Conservation (phyloP, 2,113 vertebrate genomes). For the Sphyrna mokarran region DNA sequence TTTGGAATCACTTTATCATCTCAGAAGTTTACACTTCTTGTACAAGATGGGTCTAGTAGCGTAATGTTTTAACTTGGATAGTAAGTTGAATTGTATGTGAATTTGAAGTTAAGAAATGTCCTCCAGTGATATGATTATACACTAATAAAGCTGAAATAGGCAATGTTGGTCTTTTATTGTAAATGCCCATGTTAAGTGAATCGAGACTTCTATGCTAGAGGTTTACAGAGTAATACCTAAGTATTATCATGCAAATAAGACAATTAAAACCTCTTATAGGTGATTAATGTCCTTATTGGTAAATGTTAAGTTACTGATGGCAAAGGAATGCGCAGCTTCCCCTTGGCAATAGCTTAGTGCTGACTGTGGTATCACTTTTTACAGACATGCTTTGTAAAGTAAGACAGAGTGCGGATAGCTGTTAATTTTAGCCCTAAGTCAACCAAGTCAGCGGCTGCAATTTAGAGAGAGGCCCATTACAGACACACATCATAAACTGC, state of each 20-base stretch:
- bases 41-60: no score
- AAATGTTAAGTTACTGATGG: slow-evolving; percentile 50
- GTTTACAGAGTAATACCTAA: slow-evolving; percentile 25
- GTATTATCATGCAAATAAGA: slow-evolving; percentile 48
- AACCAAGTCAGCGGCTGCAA: background rate
- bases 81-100: background rate
- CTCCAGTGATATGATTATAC: slow-evolving; percentile 2
- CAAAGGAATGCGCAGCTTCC: slow-evolving; percentile 51
- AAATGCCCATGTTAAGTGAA: slow-evolving; percentile 17
- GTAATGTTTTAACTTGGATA: background rate
- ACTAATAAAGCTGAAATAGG: background rate
- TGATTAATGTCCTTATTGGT: slow-evolving; percentile 51
- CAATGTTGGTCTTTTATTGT: background rate
- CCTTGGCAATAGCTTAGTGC: slow-evolving; percentile 52
- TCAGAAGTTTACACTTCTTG: background rate
- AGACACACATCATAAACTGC: background rate
- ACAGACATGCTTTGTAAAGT: background rate
- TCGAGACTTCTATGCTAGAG: background rate
- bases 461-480: slow-evolving; percentile 3
- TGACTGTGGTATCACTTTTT: slow-evolving; percentile 56
- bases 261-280: slow-evolving; percentile 49
- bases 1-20: background rate
- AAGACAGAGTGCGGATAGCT: slow-evolving; percentile 53
- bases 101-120: background rate
- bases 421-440: slow-evolving; percentile 48